Percentiles rank a stretch among this genome's conserved stretches.
Evolutionary conservation across 2,113 vertebrate species (phyloP).

Genomic region (Psittacula cyanocephala): DNA sequence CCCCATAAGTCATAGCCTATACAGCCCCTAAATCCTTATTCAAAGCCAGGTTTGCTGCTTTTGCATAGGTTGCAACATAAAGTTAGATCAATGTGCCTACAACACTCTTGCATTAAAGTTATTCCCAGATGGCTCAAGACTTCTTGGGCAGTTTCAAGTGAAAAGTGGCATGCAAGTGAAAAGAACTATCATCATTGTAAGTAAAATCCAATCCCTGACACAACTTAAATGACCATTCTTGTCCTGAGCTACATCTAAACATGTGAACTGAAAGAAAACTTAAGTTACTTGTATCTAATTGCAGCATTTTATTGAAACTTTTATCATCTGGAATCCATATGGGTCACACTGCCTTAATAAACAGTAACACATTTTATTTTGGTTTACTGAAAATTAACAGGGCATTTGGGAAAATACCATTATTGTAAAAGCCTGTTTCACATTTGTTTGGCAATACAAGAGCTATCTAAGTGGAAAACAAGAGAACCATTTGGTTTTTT

Average conservation of each 20-base stretch:
- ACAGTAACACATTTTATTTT: constrained; percentile 81
- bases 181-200: background rate
- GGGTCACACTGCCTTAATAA: constrained; percentile 76
- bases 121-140: background rate
- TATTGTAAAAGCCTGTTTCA: constrained; percentile 75
- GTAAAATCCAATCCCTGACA: constrained; percentile 55
- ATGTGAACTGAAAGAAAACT: constrained; percentile 64
- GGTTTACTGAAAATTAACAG: constrained; percentile 82
- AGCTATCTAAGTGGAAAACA: constrained; percentile 70
- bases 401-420: constrained; percentile 76
- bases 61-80: background rate
- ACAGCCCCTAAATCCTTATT: background rate
- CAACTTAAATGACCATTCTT: constrained; percentile 63
- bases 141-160: background rate
- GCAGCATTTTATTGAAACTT: constrained; percentile 67
- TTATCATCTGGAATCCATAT: constrained; percentile 79
- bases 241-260: constrained; percentile 52
- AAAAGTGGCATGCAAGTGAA: background rate
- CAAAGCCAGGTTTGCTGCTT: background rate
- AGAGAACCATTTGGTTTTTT: background rate
- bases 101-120: background rate
- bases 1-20: background rate
- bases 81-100: background rate
- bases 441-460: constrained; percentile 73
- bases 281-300: constrained; percentile 54